phyloP scores from a whole-genome alignment of 2,113 vertebrate genomes.

The Apodemus speciosus region DNA sequence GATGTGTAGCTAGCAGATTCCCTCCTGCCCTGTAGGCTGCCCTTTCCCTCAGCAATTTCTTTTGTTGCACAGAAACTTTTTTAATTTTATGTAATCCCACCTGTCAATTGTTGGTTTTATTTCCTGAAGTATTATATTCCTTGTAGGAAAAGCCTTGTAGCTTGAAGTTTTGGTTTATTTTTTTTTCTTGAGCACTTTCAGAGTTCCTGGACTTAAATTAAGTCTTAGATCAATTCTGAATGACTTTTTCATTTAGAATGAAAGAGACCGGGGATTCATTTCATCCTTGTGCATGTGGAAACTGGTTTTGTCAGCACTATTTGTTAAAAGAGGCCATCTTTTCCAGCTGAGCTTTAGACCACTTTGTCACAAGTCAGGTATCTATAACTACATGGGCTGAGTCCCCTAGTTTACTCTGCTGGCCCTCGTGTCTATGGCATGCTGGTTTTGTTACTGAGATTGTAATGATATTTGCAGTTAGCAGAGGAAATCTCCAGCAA shows the following conservation, averaged over 20 bases:
- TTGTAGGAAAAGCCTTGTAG: not conserved
- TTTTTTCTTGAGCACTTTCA: not conserved
- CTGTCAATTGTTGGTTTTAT: not conserved
- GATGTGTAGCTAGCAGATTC: not conserved
- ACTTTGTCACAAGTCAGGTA: not conserved
- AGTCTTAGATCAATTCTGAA: not conserved
- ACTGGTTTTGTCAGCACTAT: not conserved
- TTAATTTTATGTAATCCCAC: not conserved
- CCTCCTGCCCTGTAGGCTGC: too few relatives aligned
- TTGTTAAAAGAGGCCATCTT: not conserved
- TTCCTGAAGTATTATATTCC: not conserved
- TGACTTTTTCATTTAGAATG: not conserved
- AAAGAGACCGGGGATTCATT: not conserved
- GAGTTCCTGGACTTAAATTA: not conserved
- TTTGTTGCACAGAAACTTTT: not conserved
- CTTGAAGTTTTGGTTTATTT: not conserved
- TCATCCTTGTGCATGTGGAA: not conserved
- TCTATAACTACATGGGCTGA: not conserved
- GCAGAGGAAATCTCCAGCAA: not conserved
- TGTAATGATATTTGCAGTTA: too few relatives aligned
- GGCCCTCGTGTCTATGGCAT: fast-evolving
- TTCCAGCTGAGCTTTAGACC: not conserved
- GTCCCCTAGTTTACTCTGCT: too few relatives aligned
- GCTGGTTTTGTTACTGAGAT: not conserved
- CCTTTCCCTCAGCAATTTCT: not conserved